These are phyloP conservation scores for Synanthedon myopaeformis DNA, from an alignment of 2,888 invertebrate species.

Conservation along the genomic window DNA sequence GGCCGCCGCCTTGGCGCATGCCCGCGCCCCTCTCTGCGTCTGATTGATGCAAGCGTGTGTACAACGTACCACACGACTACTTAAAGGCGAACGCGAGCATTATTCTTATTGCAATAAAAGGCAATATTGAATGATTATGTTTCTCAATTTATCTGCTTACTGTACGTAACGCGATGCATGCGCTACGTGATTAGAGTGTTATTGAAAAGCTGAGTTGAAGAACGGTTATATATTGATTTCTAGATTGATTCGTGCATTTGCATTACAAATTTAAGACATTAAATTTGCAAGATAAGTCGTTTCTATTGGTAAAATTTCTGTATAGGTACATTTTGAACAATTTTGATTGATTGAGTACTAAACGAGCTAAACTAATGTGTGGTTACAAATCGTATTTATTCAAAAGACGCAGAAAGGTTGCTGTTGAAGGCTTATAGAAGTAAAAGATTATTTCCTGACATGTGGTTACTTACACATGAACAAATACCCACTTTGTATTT, in stretches of 20 bases:
- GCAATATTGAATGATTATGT: not conserved
- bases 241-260: not conserved
- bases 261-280: no score
- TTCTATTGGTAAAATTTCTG: no score
- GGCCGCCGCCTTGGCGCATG: slow-evolving; percentile 36
- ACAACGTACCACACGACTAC: not conserved
- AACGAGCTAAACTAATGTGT: no score
- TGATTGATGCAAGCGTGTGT: slow-evolving; percentile 26
- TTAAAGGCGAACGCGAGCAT: not conserved
- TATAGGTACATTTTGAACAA: no score
- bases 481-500: no score
- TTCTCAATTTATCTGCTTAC: not conserved
- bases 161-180: not conserved
- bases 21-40: slow-evolving; percentile 30
- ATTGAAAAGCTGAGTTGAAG: not conserved
- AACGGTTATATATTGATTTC: not conserved
- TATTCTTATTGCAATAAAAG: not conserved
- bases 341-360: no score
- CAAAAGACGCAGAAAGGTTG: no score
- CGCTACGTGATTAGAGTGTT: not conserved
- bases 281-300: no score
- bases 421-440: no score
- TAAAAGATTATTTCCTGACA: no score
- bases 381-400: no score
- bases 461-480: no score